Evolutionary conservation across 2,888 invertebrate genomes (phyloP), one percentile per base, ranked within the genome.

Genomic region (Polyommatus icarus): DNA sequence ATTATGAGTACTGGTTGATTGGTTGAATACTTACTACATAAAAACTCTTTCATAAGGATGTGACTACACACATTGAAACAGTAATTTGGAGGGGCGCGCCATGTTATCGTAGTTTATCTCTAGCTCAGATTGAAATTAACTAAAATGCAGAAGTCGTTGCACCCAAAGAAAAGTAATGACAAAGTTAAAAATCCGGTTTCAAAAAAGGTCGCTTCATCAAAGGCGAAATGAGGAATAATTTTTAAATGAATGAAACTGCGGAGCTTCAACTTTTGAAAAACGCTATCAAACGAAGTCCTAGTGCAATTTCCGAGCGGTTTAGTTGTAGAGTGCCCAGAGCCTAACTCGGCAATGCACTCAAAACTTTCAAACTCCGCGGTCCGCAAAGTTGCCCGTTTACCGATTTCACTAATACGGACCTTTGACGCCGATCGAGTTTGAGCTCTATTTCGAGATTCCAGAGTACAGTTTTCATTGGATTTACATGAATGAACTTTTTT

Each of bases 291-390:
- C 80, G 80, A 76, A 77, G 77, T 81, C 79, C 81, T 83, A 83
- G 82, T 79, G 80, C 82, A 83, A 81, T 83, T 81, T 83, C 83
- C 84, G 82, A 80, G 78, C 83, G 82, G 83, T 83, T 83, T 82
- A 82, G 82, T 82, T 82, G 78, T 79, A 78, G 81, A 83, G 82
- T 80, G 81, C 80, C 79, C 80, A 77, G 75, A 77, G 80, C 77
- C 77, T 77, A 79, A 80, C 81, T 82, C 81, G 73, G 80, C 80
- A 82, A 80, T 83, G 82, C 81, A 82, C 84, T 84, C 82, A 80
- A 83, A 83, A 83, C 81, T 83, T 80, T 79, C 78, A 79, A 81
- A 78, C 79, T 80, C 79, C 78, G 80, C 80, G 81, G 82, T 81
- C 79, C 80, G 75, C 78, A 79, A 81, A 79, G 79, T 81, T 80